A percentile compares a stretch with the other conserved stretches of the same genome.
Evolutionary conservation across 2,888 invertebrate species (phyloP).

Genomic region (Agrenia bidenticulata): DNA sequence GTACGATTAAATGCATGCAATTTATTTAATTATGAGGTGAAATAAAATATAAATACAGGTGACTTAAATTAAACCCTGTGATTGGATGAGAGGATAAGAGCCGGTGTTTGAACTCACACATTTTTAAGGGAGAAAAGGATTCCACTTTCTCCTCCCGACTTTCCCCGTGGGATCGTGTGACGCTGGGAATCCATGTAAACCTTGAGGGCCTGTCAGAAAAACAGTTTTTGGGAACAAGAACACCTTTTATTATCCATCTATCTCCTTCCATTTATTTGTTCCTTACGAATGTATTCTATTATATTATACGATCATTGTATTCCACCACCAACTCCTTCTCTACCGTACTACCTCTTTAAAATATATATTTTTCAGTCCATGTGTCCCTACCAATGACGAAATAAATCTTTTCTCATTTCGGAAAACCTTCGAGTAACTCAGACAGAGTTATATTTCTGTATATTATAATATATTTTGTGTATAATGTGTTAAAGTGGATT

Average conservation of each 20-base stretch:
- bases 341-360: no score
- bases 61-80: no score
- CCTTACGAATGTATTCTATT: no score
- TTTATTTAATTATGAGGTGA: no score
- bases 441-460: no score
- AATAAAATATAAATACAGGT: no score
- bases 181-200: conserved; percentile 3
- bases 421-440: no score
- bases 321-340: neutral
- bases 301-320: neutral
- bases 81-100: neutral
- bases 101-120: neutral
- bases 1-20: no score
- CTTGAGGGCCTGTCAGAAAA: conserved; percentile 16
- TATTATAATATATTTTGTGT: no score
- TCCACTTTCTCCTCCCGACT: no score
- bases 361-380: no score
- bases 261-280: conserved; percentile 5
- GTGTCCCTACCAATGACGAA: conserved; percentile 2
- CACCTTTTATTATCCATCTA: conserved; percentile 11
- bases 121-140: neutral
- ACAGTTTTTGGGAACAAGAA: conserved; percentile 21
- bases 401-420: conserved; percentile 19
- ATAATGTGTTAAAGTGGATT: no score
- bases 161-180: neutral